Conservation (phyloP, 92 coral and sea anemone species). For the Phenganax marumi region DNA sequence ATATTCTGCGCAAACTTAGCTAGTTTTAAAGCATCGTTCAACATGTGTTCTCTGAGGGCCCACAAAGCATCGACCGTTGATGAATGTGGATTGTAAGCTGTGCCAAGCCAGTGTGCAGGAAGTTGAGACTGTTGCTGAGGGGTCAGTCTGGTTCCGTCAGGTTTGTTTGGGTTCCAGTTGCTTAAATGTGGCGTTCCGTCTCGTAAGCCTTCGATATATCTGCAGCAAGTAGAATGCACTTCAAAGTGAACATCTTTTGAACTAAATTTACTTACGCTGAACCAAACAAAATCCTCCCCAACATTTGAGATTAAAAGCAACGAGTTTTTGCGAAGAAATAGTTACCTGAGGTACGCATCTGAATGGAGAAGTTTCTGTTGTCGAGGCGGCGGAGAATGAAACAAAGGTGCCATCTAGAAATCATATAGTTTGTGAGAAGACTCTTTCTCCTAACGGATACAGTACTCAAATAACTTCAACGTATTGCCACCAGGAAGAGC, state of each 20-base stretch:
- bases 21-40: slow-evolving; percentile 84
- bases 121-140: slow-evolving; percentile 94
- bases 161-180: slow-evolving; percentile 94
- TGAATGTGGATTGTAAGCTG: slow-evolving; percentile 87
- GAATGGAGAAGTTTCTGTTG: slow-evolving; percentile 93
- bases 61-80: slow-evolving; percentile 94
- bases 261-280: no score
- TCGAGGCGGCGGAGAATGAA: slow-evolving; percentile 85
- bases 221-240: slow-evolving; percentile 14
- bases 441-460: neutral
- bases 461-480: neutral
- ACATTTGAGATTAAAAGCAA: no score
- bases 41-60: slow-evolving; percentile 96
- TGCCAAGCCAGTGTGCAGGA: slow-evolving; percentile 95
- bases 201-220: slow-evolving; percentile 98
- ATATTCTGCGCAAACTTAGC: slow-evolving; percentile 56
- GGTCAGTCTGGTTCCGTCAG: slow-evolving; percentile 78
- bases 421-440: neutral
- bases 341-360: slow-evolving; percentile 88
- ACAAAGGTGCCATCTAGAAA: slow-evolving; percentile 83
- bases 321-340: neutral
- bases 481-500: neutral
- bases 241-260: neutral
- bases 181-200: slow-evolving; percentile 97
- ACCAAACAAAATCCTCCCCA: no score